Percentiles rank a stretch among this genome's conserved stretches.
Evolutionary conservation across 1,140 invertebrate species (phyloP).

Genomic region (Conus ventricosus): DNA sequence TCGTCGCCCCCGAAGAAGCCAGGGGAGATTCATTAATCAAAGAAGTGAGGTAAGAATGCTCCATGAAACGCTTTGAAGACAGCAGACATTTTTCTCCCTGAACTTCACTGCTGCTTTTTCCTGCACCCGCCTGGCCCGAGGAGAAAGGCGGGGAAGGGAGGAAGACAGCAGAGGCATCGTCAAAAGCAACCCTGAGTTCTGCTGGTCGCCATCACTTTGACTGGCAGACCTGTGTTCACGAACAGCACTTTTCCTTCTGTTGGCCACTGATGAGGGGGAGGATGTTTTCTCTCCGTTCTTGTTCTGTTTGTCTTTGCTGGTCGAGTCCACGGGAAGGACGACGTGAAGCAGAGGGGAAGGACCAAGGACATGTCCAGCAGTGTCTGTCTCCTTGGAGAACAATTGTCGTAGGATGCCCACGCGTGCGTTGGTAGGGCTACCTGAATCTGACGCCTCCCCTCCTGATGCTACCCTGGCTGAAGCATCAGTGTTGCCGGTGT

Average conservation of each 20-base stretch:
- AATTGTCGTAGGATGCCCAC: constrained; percentile 18
- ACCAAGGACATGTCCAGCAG: neutral
- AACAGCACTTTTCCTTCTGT: neutral
- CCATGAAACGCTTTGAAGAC: constrained; percentile 6
- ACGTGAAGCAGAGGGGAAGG: neutral
- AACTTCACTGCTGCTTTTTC: neutral
- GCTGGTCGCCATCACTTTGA: neutral
- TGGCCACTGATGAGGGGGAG: neutral
- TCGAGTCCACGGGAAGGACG: neutral
- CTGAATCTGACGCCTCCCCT: neutral
- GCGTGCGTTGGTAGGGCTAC: neutral
- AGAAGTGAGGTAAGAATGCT: constrained; percentile 35
- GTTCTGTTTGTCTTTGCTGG: neutral
- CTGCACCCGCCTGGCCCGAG: neutral
- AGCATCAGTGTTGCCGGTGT: neutral
- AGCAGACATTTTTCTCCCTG: neutral
- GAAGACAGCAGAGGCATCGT: neutral
- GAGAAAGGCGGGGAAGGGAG: neutral
- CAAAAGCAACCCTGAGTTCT: constrained; percentile 15
- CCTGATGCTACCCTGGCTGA: neutral
- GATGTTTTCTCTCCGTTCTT: neutral
- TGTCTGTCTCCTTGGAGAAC: constrained; percentile 12
- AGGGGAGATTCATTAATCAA: constrained; percentile 21
- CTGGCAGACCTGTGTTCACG: neutral
- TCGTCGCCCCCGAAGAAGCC: constrained; percentile 10